phyloP scores from a whole-genome alignment of 2,113 vertebrate species.

The Callospermophilus lateralis region DNA sequence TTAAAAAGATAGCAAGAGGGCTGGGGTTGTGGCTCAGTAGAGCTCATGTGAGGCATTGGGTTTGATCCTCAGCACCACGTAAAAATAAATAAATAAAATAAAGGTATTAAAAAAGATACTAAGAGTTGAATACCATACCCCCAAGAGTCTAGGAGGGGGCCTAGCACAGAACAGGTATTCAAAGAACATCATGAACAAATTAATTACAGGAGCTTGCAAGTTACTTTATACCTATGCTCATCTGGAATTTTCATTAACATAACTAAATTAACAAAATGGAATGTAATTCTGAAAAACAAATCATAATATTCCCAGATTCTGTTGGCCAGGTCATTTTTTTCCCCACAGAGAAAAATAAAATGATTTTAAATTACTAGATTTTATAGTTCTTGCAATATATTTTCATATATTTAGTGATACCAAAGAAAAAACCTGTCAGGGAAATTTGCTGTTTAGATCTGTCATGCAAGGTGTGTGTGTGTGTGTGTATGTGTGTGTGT shows the following conservation, averaged over 20 bases:
- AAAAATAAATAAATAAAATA: no score
- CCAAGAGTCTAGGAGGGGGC: background rate
- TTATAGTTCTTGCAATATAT: background rate
- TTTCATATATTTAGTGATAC: background rate
- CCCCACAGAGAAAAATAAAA: background rate
- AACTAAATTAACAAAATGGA: constrained; percentile 27
- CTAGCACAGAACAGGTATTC: background rate
- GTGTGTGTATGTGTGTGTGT: background rate
- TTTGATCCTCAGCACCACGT: no score
- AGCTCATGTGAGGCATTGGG: no score
- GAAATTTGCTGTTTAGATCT: background rate
- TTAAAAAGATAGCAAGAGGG: background rate
- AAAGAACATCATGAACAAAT: background rate
- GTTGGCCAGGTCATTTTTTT: background rate
- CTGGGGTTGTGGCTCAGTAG: no score
- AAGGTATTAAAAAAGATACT: background rate
- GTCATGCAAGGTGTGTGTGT: background rate
- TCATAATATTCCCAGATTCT: background rate
- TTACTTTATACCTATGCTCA: background rate
- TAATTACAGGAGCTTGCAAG: background rate
- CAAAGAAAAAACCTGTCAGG: background rate
- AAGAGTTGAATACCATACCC: background rate
- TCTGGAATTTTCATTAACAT: background rate
- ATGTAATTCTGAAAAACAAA: background rate
- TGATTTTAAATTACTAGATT: background rate